phyloP scores from a whole-genome alignment of 2,888 invertebrate species.

The Eulithis prunata region DNA sequence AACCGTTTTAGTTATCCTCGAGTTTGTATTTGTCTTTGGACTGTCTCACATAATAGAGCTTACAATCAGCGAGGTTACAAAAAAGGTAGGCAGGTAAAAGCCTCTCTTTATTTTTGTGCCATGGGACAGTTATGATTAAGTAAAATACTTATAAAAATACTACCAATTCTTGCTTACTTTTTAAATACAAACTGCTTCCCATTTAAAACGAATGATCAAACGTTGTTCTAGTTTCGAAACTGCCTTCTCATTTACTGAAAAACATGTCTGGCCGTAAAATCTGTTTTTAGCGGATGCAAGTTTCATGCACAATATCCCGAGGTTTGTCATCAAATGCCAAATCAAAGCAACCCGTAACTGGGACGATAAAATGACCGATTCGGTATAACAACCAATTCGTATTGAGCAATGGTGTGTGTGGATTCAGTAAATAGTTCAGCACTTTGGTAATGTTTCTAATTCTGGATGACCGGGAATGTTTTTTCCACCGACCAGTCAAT shows the following conservation, averaged over 20 bases:
- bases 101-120: no score
- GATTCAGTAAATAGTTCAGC: slow-evolving; percentile 7
- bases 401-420: slow-evolving; percentile 41
- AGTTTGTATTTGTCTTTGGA: no score
- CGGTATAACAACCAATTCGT: slow-evolving; percentile 40
- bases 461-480: slow-evolving; percentile 44
- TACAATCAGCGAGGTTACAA: no score
- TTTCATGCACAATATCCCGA: slow-evolving; percentile 46
- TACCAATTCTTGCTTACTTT: no score
- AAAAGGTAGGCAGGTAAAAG: no score
- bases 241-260: slow-evolving; percentile 23
- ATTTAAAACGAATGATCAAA: slow-evolving; percentile 7
- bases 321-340: slow-evolving; percentile 43
- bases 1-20: no score
- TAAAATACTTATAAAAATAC: no score
- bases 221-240: slow-evolving; percentile 22
- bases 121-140: no score
- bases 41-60: no score
- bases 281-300: slow-evolving; percentile 35
- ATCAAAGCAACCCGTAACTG: slow-evolving; percentile 37
- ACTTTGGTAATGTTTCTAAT: slow-evolving; percentile 47
- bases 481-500: slow-evolving; percentile 44
- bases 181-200: neutral
- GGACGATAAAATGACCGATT: slow-evolving; percentile 25
- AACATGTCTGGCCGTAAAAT: slow-evolving; percentile 31